Percentiles rank a stretch among this genome's conserved stretches.
Conservation (phyloP, 2,888 invertebrate genomes). For the Syrphus vitripennis region DNA sequence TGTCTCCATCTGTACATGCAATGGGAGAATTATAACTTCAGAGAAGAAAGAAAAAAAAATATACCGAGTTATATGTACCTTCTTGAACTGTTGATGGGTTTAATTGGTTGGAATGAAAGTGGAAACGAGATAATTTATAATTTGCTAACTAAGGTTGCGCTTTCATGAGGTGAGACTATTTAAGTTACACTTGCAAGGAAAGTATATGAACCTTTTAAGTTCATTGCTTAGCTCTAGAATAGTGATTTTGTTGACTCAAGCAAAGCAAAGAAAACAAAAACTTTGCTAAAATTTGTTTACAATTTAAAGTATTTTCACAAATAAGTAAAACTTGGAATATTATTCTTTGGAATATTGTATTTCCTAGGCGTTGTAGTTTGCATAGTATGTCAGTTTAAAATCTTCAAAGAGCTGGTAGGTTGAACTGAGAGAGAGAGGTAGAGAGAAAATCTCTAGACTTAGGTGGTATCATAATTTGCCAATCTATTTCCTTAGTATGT, state of each 20-base stretch:
- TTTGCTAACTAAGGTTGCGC: constrained; percentile 18
- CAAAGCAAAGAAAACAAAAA: neutral
- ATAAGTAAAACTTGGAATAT: neutral
- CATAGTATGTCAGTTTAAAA: neutral
- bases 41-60: neutral
- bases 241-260: neutral
- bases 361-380: neutral
- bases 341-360: neutral
- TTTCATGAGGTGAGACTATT: constrained; percentile 1
- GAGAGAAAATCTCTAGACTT: too few species aligned
- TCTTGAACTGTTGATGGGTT: neutral
- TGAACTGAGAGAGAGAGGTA: too few species aligned
- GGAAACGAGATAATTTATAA: constrained; percentile 16
- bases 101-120: constrained; percentile 38
- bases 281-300: neutral
- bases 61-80: neutral
- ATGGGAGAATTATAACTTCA: constrained; percentile 13
- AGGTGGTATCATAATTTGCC: too few species aligned
- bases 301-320: neutral
- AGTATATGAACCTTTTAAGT: neutral
- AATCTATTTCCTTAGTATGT: too few species aligned
- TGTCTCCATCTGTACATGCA: constrained; percentile 3
- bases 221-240: neutral
- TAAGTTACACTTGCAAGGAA: neutral
- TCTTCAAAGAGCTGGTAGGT: too few species aligned